A percentile compares a stretch with the other conserved stretches of the same genome.
phyloP scores from a whole-genome alignment of 1,140 invertebrate species.

The Uloborus diversus region DNA sequence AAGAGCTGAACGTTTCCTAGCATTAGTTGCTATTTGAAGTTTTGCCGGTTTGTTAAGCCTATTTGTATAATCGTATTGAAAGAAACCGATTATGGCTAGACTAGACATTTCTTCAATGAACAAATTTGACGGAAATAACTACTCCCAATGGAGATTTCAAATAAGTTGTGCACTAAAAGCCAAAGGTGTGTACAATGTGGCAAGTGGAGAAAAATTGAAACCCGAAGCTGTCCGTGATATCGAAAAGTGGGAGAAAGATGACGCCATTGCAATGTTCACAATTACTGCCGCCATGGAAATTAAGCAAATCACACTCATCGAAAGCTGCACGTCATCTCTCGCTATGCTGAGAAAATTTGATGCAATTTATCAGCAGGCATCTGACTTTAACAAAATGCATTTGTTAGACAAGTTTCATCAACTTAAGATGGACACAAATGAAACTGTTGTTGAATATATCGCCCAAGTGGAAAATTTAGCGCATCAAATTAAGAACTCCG shows the following conservation, averaged over 20 bases:
- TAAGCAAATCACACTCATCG: background rate
- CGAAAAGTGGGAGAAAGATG: background rate
- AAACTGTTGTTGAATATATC: background rate
- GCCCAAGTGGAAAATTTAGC: background rate
- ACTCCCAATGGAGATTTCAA: conserved; percentile 16
- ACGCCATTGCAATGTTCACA: conserved; percentile 8
- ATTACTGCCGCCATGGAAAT: background rate
- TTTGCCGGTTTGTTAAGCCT: no score
- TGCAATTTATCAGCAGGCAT: background rate
- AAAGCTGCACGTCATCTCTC: background rate
- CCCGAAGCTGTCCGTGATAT: background rate
- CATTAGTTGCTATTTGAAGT: no score
- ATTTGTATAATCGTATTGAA: no score
- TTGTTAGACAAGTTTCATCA: conserved; percentile 9
- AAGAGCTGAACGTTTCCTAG: no score
- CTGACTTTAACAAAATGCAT: conserved; percentile 20
- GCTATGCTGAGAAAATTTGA: background rate
- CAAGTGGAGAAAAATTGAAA: background rate
- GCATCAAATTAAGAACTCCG: background rate
- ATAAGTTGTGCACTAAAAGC: conserved; percentile 13
- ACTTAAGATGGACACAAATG: background rate
- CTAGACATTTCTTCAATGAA: background rate
- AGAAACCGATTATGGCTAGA: no score
- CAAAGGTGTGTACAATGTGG: background rate
- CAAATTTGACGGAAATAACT: background rate